Percentiles rank a stretch among this genome's conserved stretches.
Conservation (phyloP, 2,113 vertebrate species). For the Nyctereutes procyonoides region DNA sequence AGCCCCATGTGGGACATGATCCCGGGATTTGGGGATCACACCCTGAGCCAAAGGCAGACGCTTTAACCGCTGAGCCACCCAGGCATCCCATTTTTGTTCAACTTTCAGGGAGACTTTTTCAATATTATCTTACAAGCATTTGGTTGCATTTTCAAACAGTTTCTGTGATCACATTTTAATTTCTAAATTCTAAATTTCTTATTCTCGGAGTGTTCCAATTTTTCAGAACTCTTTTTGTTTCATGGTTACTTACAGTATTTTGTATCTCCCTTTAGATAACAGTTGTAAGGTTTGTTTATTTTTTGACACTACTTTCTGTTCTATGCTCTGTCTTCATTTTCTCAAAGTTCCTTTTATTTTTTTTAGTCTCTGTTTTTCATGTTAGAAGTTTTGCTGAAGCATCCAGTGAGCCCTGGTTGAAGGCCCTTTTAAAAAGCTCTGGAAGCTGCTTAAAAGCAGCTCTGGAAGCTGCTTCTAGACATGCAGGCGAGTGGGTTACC, state of each 20-base stretch:
- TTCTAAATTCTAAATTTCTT: background rate
- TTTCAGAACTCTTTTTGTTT: slow-evolving; percentile 8
- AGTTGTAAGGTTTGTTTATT: background rate
- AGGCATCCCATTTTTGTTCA: background rate
- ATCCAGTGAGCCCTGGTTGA: background rate
- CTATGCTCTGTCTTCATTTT: background rate
- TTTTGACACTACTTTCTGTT: background rate
- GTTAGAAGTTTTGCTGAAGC: background rate
- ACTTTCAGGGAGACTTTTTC: background rate
- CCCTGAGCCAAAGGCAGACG: too few species aligned
- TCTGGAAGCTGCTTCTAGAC: background rate
- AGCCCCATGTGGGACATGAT: too few species aligned
- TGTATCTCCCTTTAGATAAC: background rate
- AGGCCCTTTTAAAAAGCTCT: background rate
- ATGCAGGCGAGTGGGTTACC: too few species aligned
- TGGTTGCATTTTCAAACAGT: background rate
- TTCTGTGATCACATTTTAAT: background rate
- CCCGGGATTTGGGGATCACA: too few species aligned
- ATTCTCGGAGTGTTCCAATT: background rate
- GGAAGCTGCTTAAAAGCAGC: background rate
- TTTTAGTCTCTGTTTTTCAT: background rate
- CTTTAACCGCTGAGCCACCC: too few species aligned
- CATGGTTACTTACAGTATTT: background rate
- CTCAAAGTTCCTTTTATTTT: background rate
- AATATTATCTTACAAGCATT: background rate